Conservation (phyloP, 2,797 vertebrate species). For the Discoglossus pictus region DNA sequence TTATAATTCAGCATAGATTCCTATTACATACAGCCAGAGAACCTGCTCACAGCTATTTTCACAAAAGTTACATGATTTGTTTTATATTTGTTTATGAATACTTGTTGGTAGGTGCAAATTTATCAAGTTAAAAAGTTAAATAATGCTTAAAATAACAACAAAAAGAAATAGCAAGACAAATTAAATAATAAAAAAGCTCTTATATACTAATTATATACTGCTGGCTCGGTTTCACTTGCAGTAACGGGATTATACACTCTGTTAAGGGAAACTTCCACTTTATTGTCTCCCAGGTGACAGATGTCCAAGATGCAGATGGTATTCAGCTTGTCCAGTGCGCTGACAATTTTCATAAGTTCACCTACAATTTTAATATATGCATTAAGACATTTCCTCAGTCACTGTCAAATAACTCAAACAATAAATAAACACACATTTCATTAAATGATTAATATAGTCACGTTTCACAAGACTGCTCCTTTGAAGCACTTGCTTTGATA, state of each 20-base stretch:
- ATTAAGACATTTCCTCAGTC: not conserved
- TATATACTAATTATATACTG: constrained; percentile 51
- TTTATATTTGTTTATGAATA: too few species aligned
- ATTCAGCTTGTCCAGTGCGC: constrained; percentile 71
- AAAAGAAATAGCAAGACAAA: constrained; percentile 36
- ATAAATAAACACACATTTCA: too few species aligned
- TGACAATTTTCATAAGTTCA: constrained; percentile 73
- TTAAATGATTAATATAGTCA: too few species aligned
- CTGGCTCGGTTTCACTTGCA: constrained; percentile 51
- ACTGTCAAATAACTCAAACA: too few species aligned
- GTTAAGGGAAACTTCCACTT: constrained; percentile 81
- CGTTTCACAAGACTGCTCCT: too few species aligned
- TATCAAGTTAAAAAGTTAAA: too few species aligned
- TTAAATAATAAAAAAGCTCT: constrained; percentile 47
- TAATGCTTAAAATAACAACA: constrained; percentile 48
- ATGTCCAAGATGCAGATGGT: constrained; percentile 84
- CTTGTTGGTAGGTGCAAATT: too few species aligned
- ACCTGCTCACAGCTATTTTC: not conserved
- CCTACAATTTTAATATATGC: constrained; percentile 66
- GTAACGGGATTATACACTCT: constrained; percentile 76
- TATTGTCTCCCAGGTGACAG: constrained; percentile 79
- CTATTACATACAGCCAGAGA: too few species aligned
- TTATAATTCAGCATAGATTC: too few species aligned
- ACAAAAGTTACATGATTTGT: not conserved
- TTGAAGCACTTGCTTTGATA: too few species aligned